A percentile compares a stretch with the other conserved stretches of the same genome.
Conservation (phyloP, 2,888 invertebrate genomes). For the Hololepta plana region DNA sequence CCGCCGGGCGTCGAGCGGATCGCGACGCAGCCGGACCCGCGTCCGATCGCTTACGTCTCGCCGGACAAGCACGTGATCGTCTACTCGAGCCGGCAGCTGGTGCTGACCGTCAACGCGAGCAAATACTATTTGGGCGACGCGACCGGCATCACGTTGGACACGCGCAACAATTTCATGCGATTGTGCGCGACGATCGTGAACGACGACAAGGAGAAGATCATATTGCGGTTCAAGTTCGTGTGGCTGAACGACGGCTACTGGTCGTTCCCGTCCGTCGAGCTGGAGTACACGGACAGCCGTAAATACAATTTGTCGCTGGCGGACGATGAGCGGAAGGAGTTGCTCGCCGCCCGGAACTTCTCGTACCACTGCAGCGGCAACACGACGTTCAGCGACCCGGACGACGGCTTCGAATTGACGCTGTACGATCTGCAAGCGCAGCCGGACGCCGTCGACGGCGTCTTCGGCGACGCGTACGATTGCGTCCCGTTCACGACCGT, state of each 20-base stretch:
- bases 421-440: slow-evolving; percentile 28
- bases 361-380: slow-evolving; percentile 29
- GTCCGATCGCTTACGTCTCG: too few relatives aligned
- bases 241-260: slow-evolving; percentile 20
- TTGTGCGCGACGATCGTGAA: slow-evolving; percentile 19
- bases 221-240: slow-evolving; percentile 21
- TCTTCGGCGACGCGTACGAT: slow-evolving; percentile 42
- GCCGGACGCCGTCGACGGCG: slow-evolving; percentile 21
- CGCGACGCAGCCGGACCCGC: too few relatives aligned
- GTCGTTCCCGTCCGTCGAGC: slow-evolving; percentile 19
- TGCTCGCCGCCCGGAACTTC: slow-evolving; percentile 21
- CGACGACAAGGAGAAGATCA: slow-evolving; percentile 18
- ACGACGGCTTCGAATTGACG: slow-evolving; percentile 17
- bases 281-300: slow-evolving; percentile 11
- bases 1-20: too few relatives aligned
- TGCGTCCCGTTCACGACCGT: slow-evolving; percentile 58
- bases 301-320: slow-evolving; percentile 16
- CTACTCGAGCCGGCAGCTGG: too few relatives aligned
- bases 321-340: slow-evolving; percentile 12
- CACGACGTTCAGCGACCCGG: slow-evolving; percentile 19
- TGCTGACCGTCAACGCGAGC: too few relatives aligned
- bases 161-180: slow-evolving; percentile 12
- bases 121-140: slow-evolving; percentile 9
- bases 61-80: too few relatives aligned
- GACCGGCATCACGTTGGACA: slow-evolving; percentile 11